Evolutionary conservation across 2,888 invertebrate genomes (phyloP).

Genomic region (Trichopria drosophilae): DNA sequence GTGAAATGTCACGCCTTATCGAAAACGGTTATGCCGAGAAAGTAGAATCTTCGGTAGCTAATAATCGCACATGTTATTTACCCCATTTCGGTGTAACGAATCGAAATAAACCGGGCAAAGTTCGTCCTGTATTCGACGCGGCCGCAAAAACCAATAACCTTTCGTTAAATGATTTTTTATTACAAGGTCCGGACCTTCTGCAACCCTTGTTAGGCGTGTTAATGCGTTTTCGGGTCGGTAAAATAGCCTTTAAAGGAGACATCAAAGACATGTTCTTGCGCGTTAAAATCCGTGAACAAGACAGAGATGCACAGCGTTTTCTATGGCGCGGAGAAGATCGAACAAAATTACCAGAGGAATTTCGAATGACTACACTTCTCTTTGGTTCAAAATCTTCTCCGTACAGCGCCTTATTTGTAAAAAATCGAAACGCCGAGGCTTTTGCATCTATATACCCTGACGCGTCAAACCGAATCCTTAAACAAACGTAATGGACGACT

Average conservation of each 20-base stretch:
- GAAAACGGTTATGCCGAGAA: background rate
- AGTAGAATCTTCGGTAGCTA: background rate
- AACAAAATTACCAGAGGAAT: no score
- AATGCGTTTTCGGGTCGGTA: no score
- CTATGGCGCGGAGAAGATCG: no score
- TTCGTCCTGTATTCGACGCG: slow-evolving; percentile 11
- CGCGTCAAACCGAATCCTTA: no score
- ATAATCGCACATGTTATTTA: slow-evolving; percentile 3
- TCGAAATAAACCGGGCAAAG: slow-evolving; percentile 3
- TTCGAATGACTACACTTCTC: no score
- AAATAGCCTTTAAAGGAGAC: no score
- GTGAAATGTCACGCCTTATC: background rate
- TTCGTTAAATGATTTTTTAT: slow-evolving; percentile 1
- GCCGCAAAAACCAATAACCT: background rate
- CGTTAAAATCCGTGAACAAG: background rate
- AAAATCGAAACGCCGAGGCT: slow-evolving; percentile 6
- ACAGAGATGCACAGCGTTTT: no score
- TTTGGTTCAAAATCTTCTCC: slow-evolving; percentile 9
- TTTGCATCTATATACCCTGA: no score
- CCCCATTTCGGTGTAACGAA: slow-evolving; percentile 2
- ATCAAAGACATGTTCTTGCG: slow-evolving; percentile 7
- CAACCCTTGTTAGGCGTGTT: slow-evolving; percentile 6
- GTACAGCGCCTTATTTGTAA: slow-evolving; percentile 5
- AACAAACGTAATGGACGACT: slow-evolving; percentile 18
- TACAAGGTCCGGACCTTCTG: slow-evolving; percentile 7